These are phyloP conservation scores for Tachypleus tridentatus DNA, from an alignment of 1,140 invertebrate genomes.

Conservation along the genomic window DNA sequence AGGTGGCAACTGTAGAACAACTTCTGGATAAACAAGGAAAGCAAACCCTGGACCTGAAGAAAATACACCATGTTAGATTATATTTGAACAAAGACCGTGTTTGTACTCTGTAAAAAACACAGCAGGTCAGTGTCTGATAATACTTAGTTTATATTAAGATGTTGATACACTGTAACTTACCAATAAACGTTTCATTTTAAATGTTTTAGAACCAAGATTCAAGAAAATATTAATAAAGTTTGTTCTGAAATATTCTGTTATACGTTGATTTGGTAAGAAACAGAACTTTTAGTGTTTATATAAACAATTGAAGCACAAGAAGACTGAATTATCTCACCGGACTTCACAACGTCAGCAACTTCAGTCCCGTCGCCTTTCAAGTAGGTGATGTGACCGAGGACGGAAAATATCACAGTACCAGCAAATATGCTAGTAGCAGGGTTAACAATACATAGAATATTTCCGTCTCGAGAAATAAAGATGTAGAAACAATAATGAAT, in stretches of 20 bases:
- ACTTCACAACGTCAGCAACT: constrained; percentile 46
- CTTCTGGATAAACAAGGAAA: constrained; percentile 81
- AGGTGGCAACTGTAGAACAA: constrained; percentile 73
- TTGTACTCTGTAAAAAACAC: no score
- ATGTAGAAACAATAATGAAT: neutral
- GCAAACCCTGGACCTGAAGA: constrained; percentile 64
- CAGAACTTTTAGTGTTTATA: no score
- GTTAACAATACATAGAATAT: constrained; percentile 41
- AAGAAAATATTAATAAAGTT: no score
- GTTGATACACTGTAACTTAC: no score
- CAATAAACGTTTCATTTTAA: no score
- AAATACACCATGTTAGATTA: neutral
- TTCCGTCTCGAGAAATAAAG: constrained; percentile 33
- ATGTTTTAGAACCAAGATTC: no score
- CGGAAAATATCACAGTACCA: constrained; percentile 41
- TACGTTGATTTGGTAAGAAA: no score
- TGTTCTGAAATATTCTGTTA: no score
- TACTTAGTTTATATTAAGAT: no score
- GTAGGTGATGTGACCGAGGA: constrained; percentile 39
- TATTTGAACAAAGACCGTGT: no score
- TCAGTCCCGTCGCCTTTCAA: constrained; percentile 27
- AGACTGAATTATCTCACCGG: constrained; percentile 30
- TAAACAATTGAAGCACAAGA: no score
- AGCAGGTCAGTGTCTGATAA: no score
- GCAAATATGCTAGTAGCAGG: constrained; percentile 39